Base-by-base conservation (phyloP, 2,797 vertebrate species). In the Columba guinea region DNA sequence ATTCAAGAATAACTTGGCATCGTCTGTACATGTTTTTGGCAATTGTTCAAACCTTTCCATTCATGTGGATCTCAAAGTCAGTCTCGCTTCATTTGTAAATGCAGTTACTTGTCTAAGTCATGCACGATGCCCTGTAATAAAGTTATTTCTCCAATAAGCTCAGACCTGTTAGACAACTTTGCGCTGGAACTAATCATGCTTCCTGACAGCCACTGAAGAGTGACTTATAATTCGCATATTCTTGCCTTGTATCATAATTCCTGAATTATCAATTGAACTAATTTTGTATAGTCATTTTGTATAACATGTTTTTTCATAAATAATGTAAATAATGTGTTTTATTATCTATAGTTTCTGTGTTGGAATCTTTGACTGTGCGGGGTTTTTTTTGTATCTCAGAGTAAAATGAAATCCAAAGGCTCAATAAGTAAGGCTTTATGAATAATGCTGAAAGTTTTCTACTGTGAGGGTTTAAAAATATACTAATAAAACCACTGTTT, bases 81-180 rank as follows among this genome's bases (percentile, higher is more conserved):
- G 90, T 89, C 93, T 95, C 3, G 58, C 88, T 96, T 93, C 82
- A 81, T 95, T 95, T 96, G 84, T 75, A 92, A 95, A 78, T 32
- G 69, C 65, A 93, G 86, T 95, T 89, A 89, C 94, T 95, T 89
- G 81, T 89, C 73, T 53, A 94, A 95, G 91, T 94, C 94, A 86
- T 95, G 93, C 81, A n/a, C 86, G 84, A 55, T 96, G 78, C 65
- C 35, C 69, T 56, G 41, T 94, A 93, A 95, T 93, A 79, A 94
- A 90, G 75, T 91, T 91, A 91, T 94, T 93, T 95, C 75, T 95
- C 77, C 88, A 85, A 18, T 87, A 95, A 92, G 23, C 53, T 92
- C 67, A 83, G 84, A 93, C 75, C 86, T 68, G 78, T 75, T 87
- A 81, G 84, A 87, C 55, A 87, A 41, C 86, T 83, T 87, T 71